Evolutionary conservation across 2,113 vertebrate species (phyloP).

Genomic region (Leptosomus discolor): DNA sequence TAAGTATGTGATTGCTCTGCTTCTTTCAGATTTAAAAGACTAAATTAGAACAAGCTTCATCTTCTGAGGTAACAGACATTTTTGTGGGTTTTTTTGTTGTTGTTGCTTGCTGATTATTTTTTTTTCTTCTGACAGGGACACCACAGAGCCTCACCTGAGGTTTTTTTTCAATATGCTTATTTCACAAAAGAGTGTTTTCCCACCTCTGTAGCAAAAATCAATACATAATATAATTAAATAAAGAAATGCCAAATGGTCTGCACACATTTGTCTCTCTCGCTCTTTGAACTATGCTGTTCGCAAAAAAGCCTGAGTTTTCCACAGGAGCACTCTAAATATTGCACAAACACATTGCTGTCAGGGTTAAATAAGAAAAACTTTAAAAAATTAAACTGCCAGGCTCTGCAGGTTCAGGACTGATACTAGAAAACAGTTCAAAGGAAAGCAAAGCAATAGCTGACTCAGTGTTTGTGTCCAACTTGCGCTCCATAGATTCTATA

Average conservation of each 20-base stretch:
- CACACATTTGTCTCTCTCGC: background rate
- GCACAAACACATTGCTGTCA: background rate
- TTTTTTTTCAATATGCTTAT: background rate
- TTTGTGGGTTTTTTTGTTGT: no score
- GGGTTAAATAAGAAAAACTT: background rate
- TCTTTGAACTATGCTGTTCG: background rate
- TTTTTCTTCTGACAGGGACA: background rate
- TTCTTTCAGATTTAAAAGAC: background rate
- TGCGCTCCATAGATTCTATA: background rate
- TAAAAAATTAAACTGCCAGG: background rate
- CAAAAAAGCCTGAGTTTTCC: background rate
- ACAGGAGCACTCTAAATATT: background rate
- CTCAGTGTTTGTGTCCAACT: background rate
- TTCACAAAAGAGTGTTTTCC: background rate
- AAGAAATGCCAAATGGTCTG: background rate
- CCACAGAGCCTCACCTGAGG: background rate
- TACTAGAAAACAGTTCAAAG: background rate
- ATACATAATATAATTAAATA: background rate
- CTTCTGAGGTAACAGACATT: background rate
- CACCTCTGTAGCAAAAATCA: background rate
- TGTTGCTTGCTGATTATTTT: background rate
- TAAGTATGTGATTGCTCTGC: background rate
- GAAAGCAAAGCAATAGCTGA: background rate
- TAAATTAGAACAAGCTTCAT: background rate
- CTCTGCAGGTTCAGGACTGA: background rate